Conservation (phyloP, 1,140 invertebrate species). For the Portunus trituberculatus region DNA sequence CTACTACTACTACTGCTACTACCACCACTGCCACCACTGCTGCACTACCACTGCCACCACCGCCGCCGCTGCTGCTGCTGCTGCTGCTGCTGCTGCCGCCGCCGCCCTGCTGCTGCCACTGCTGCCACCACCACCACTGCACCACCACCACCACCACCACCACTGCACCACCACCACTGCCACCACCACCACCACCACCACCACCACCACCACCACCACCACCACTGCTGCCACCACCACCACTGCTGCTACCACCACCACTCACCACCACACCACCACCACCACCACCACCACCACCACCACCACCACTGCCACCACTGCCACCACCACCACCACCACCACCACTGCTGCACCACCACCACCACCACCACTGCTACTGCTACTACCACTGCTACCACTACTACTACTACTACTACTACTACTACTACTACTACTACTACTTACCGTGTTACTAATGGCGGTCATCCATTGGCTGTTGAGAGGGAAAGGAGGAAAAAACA, state of each 20-base stretch:
- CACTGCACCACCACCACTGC: not conserved
- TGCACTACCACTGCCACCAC: too few relatives aligned
- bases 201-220: not conserved
- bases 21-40: too few relatives aligned
- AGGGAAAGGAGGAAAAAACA: not conserved
- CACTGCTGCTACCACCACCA: too few relatives aligned
- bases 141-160: not conserved
- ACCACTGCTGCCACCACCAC: not conserved
- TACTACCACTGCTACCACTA: not conserved
- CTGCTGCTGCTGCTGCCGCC: too few relatives aligned
- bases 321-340: constrained; percentile 20
- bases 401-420: not conserved
- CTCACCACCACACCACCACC: too few relatives aligned
- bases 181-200: not conserved
- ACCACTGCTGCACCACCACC: not conserved
- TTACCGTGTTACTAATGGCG: constrained; percentile 73
- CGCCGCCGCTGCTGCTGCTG: too few relatives aligned
- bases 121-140: too few relatives aligned
- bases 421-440: not conserved
- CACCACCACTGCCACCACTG: not conserved
- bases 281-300: constrained; percentile 21
- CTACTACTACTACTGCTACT: too few relatives aligned
- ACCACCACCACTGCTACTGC: not conserved
- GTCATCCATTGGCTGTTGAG: constrained; percentile 75
- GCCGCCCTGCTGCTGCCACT: too few relatives aligned